Evolutionary conservation across 2,113 vertebrate genomes (phyloP), one percentile per base, ranked within the genome.

Genomic region (Ondatra zibethicus): DNA sequence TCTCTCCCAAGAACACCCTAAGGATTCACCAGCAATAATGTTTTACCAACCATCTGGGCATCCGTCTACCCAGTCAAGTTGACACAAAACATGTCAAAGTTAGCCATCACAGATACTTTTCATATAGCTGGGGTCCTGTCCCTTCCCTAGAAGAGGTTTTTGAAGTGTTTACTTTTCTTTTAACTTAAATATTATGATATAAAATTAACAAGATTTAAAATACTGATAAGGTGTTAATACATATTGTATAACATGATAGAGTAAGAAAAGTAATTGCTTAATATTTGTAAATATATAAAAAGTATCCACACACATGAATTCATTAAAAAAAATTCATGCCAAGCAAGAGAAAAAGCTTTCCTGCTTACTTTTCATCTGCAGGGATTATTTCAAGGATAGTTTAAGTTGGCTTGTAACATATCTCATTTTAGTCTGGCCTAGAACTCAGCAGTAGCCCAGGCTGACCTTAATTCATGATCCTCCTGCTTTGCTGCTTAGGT

Each of bases 151-250:
- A 63, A 45, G 27, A 95, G 36, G 25, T 63, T 52, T 29, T 50
- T 81, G 31, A 80, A 7, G 45, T 63, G 9, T 3, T 87, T 31
- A 11, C 33, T 95, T 87, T 80, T 61, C 50, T 87, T 36, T 50
- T 72, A 75, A 61, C 23, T 80, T n/a, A 63, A 94, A 52, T 82
- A 75, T 12, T 75, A 52, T 29, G 3, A 81, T 21, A 47, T 58
- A 55, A 66, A 90, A 76, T 77, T 85, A 91, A 42, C 21, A 90
- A 61, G 80, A 87, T 17, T 78, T 95, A 47, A 91, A 80, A 47
- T 95, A 63, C 12, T 61, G 36, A 80, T 33, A 25, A 58, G 61
- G 42, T 85, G 7, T 72, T 45, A 68, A 23, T 36, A n/a, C 33
- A 45, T n/a, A n/a, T 77, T 70, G 17, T 61, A n/a, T 68, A 86